Percentiles rank a stretch among this genome's conserved stretches.
These are phyloP conservation scores for Parauchenoglanis punctatus DNA, from an alignment of 2,797 vertebrate species.

Conservation along the genomic window DNA sequence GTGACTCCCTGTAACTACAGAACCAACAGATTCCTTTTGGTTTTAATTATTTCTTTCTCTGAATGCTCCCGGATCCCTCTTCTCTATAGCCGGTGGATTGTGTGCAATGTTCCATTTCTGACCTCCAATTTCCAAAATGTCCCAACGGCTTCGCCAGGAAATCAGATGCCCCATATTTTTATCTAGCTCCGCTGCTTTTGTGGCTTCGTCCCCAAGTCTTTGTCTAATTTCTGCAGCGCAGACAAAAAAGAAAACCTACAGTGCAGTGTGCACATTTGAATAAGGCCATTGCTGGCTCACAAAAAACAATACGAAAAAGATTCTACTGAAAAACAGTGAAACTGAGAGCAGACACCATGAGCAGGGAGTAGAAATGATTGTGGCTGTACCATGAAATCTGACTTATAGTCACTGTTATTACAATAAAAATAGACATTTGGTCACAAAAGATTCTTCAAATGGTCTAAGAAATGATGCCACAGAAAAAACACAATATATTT, in stretches of 20 bases:
- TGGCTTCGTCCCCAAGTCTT: slow-evolving; percentile 48
- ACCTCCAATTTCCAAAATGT: slow-evolving; percentile 60
- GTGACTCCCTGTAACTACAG: slow-evolving; percentile 30
- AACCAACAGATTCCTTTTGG: slow-evolving; percentile 55
- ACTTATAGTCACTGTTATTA: neutral
- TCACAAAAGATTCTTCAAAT: neutral
- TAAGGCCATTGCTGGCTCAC: slow-evolving; percentile 26
- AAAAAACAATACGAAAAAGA: neutral
- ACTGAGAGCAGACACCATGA: neutral
- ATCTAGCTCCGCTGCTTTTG: slow-evolving; percentile 46
- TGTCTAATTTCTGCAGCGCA: slow-evolving; percentile 49
- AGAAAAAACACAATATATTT: slow-evolving; percentile 13
- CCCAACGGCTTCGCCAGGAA: slow-evolving; percentile 55
- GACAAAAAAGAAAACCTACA: slow-evolving; percentile 37
- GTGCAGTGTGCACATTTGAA: slow-evolving; percentile 37
- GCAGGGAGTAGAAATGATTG: neutral
- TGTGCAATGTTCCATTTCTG: slow-evolving; percentile 52
- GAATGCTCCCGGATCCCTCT: slow-evolving; percentile 31
- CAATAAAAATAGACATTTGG: neutral
- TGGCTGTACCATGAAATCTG: neutral
- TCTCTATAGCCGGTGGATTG: slow-evolving; percentile 49
- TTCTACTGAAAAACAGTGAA: neutral
- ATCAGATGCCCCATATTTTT: slow-evolving; percentile 60
- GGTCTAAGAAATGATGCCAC: neutral
- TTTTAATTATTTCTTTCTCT: slow-evolving; percentile 63